These are phyloP conservation scores for Pollenia labialis DNA, from an alignment of 2,888 invertebrate species.

Conservation along the genomic window DNA sequence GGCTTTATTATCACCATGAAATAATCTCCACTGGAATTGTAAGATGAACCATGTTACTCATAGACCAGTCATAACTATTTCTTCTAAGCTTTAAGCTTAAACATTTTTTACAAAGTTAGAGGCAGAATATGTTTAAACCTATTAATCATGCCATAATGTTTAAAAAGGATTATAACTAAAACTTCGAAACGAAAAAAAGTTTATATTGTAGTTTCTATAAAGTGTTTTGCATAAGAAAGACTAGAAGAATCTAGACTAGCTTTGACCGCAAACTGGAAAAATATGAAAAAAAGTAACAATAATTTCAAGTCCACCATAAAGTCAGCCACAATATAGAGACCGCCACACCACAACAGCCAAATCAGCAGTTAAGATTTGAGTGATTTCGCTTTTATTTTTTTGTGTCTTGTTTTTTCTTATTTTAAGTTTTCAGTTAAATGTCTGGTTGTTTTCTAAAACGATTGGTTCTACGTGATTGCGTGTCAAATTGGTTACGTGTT, in stretches of 20 bases:
- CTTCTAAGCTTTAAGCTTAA: conserved; percentile 29
- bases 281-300: conserved; percentile 4
- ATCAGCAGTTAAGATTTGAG: conserved; percentile 60
- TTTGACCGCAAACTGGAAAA: conserved; percentile 21
- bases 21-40: conserved; percentile 54
- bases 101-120: conserved; percentile 13
- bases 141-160: conserved; percentile 71
- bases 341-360: conserved; percentile 36
- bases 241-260: conserved; percentile 11
- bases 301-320: conserved; percentile 59
- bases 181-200: not conserved
- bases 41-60: conserved; percentile 15
- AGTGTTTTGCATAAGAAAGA: conserved; percentile 31
- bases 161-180: conserved; percentile 59
- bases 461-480: conserved; percentile 78
- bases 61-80: not conserved
- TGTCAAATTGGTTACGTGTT: conserved; percentile 76
- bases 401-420: not conserved
- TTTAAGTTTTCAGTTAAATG: conserved; percentile 38
- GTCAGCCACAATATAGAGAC: conserved; percentile 29
- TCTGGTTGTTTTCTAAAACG: conserved; percentile 71
- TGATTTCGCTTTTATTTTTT: conserved; percentile 6
- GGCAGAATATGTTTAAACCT: conserved; percentile 55
- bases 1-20: conserved; percentile 60
- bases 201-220: not conserved